phyloP scores from a whole-genome alignment of 1,140 invertebrate genomes.

The Antheraea pernyi region DNA sequence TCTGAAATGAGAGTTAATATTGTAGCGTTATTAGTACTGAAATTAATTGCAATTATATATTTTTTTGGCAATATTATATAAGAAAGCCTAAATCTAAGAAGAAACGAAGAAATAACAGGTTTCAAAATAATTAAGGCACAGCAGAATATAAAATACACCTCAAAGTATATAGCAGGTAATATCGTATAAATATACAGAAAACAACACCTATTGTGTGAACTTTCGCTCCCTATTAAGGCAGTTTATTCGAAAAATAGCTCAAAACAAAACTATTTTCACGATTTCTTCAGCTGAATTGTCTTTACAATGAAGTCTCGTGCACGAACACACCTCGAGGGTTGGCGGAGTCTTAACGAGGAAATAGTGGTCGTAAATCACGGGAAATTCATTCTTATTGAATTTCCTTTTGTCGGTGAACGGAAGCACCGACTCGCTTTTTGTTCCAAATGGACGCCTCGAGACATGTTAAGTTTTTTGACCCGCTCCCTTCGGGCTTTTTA shows the following conservation, averaged over 20 bases:
- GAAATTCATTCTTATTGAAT: conserved; percentile 75
- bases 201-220: neutral
- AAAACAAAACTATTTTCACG: neutral
- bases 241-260: neutral
- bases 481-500: conserved; percentile 7
- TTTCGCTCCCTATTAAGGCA: neutral
- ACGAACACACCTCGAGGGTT: conserved; percentile 53
- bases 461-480: conserved; percentile 44
- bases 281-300: conserved; percentile 26
- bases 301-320: conserved; percentile 52
- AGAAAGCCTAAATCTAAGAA: no score
- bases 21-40: no score
- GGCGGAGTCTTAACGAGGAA: conserved; percentile 66
- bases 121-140: no score
- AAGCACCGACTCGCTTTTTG: conserved; percentile 59
- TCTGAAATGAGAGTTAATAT: no score
- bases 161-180: no score
- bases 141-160: no score
- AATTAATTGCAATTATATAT: no score
- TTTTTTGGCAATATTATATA: no score
- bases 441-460: conserved; percentile 48
- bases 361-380: conserved; percentile 75
- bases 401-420: conserved; percentile 61
- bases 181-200: neutral
- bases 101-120: no score